phyloP scores from a whole-genome alignment of 2,888 invertebrate genomes.

The Leptothorax acervorum region DNA sequence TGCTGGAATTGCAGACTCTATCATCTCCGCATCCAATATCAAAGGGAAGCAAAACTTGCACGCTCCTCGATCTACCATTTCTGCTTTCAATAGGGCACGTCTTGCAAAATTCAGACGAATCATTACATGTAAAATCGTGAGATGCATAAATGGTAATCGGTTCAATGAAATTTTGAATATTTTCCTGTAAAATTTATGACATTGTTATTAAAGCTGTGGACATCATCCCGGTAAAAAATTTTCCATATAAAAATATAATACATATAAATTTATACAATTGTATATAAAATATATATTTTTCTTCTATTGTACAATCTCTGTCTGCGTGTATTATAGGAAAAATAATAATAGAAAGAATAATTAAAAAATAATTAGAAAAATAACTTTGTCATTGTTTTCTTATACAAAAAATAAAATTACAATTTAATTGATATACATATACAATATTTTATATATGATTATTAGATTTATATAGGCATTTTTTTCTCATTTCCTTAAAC shows the following conservation, averaged over 20 bases:
- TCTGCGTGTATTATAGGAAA: too few relatives aligned
- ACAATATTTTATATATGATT: too few relatives aligned
- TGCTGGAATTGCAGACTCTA: constrained; percentile 73
- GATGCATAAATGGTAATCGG: constrained; percentile 71
- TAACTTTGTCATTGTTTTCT: too few relatives aligned
- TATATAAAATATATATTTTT: too few relatives aligned
- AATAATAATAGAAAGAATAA: too few relatives aligned
- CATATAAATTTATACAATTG: too few relatives aligned
- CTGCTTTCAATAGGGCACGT: constrained; percentile 74
- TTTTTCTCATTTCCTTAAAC: too few relatives aligned
- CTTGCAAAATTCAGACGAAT: constrained; percentile 56
- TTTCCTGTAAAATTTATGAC: constrained; percentile 61
- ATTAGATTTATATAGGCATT: too few relatives aligned
- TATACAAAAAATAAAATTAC: too few relatives aligned
- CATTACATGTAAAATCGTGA: constrained; percentile 61
- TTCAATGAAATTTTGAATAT: constrained; percentile 73
- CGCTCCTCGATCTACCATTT: constrained; percentile 52
- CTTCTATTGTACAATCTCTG: too few relatives aligned
- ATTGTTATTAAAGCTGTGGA: background rate
- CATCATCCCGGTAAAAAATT: background rate
- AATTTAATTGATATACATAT: too few relatives aligned
- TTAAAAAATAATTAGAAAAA: too few relatives aligned
- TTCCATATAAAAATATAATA: background rate
- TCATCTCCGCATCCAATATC: constrained; percentile 79
- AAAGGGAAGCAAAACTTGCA: constrained; percentile 71